Conservation (phyloP, 1,140 invertebrate species). For the Anastrepha obliqua region DNA sequence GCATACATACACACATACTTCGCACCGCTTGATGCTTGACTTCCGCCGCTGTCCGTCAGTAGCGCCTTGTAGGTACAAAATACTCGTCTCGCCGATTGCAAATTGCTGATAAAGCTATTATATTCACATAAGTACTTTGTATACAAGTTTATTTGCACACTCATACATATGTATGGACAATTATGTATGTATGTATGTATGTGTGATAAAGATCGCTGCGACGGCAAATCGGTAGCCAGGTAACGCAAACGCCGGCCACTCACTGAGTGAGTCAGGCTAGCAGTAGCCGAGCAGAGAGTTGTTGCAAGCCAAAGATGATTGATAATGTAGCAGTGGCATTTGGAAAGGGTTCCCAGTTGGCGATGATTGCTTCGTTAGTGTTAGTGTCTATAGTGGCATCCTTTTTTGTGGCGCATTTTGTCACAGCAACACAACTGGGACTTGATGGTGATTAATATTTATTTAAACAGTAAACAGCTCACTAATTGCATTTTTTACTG, state of each 20-base stretch:
- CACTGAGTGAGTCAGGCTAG: background rate
- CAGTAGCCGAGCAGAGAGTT: background rate
- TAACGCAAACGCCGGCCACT: background rate
- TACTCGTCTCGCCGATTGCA: slow-evolving; percentile 54
- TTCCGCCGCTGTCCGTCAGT: slow-evolving; percentile 32
- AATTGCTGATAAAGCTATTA: slow-evolving; percentile 68
- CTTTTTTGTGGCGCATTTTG: background rate
- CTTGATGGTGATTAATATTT: slow-evolving; percentile 23
- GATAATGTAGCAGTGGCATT: slow-evolving; percentile 21
- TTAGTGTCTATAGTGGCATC: background rate
- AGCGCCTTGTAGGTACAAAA: slow-evolving; percentile 42
- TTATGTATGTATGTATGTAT: slow-evolving; percentile 23
- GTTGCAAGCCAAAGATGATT: slow-evolving; percentile 7
- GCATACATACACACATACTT: background rate
- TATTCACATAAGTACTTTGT: slow-evolving; percentile 23
- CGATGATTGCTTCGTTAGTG: background rate
- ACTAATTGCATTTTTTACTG: slow-evolving; percentile 42
- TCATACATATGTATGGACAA: background rate
- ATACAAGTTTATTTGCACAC: background rate
- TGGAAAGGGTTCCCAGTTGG: slow-evolving; percentile 28
- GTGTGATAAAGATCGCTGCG: slow-evolving; percentile 2
- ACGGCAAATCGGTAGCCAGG: slow-evolving; percentile 27
- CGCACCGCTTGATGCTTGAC: slow-evolving; percentile 36
- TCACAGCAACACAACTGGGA: background rate
- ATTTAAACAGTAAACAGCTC: background rate